Base-by-base conservation (phyloP, 2,113 vertebrate genomes). In the Lucifuga dentata region DNA sequence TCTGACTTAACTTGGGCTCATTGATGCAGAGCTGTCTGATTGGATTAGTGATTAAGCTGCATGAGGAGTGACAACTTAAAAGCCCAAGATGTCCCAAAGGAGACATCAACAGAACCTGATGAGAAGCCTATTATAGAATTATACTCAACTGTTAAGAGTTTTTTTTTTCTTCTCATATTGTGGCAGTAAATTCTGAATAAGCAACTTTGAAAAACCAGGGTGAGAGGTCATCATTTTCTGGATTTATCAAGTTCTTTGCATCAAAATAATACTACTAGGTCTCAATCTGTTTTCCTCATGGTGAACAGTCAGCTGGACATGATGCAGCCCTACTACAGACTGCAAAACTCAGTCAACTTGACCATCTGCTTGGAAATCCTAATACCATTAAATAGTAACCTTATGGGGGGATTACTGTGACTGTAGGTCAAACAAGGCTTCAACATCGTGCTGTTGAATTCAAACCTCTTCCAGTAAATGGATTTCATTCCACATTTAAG, bases 281-380 rank as follows among this genome's bases (percentile, higher is more conserved):
- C 38, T 32, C 5, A n/a, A 5, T n/a, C 38, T 40, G 13, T 29
- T 29, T n/a, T 3, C 26, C 26, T 29, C 7, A 29, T 8, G 20
- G 19, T 43, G 39, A 32, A n/a, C 0, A 50, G 66, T 51, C 36
- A 51, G 68, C 35, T n/a, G 36, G 52, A 3, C 43, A 33, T 20
- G 32, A 48, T 11, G 4, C 59, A 49, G 32, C 15, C n/a, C 41
- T 1, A 11, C 41, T 23, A 40, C 55, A 48, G 49, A 29, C 59
- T 21, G 53, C 9, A 43, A 49, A 84, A 78, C 52, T 63, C 72
- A 35, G 73, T 56, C 67, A 78, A 53, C 52, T 29, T 1, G 20
- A 29, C 86, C 86, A 89, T 90, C 88, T 91, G 88, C 62, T 86
- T 65, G 23, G 23, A 63, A 51, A 32, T 81, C 67, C 60, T 85